Conservation (phyloP, 2,797 vertebrate genomes). For the Megalops cyprinoides region DNA sequence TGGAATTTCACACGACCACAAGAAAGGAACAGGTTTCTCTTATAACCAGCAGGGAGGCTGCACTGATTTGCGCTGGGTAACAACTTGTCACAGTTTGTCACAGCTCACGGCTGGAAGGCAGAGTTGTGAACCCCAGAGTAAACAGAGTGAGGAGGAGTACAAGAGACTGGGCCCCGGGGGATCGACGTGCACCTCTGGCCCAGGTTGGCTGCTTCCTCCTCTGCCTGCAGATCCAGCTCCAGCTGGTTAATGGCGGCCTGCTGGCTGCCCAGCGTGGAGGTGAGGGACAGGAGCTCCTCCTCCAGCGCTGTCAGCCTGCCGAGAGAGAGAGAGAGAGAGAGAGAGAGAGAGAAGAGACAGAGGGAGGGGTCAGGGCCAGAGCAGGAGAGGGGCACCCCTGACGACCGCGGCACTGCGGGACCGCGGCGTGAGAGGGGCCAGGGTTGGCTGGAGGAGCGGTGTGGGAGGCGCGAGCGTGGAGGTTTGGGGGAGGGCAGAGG, state of each 20-base stretch:
- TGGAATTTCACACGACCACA: not conserved
- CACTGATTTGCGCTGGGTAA: not conserved
- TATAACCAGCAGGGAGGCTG: not conserved
- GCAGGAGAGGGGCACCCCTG: not conserved
- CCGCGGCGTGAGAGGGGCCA: not conserved
- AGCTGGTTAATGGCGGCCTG: constrained; percentile 78
- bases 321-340: not conserved
- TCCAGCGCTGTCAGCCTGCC: constrained; percentile 77
- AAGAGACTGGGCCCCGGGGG: not conserved
- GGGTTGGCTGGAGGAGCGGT: too few relatives aligned
- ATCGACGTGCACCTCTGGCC: constrained; percentile 75
- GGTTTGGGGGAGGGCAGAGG: not conserved
- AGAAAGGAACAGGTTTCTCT: not conserved
- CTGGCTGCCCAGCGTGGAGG: constrained; percentile 63
- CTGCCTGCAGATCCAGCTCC: constrained; percentile 75
- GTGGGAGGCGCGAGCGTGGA: not conserved
- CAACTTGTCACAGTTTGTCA: not conserved
- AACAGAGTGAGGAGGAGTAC: not conserved
- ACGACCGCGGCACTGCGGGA: not conserved
- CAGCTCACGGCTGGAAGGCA: not conserved
- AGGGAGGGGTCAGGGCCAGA: not conserved
- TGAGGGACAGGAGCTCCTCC: constrained; percentile 75
- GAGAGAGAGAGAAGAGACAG: not conserved
- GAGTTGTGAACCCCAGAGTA: not conserved
- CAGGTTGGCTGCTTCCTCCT: constrained; percentile 68